Percentiles rank a stretch among this genome's conserved stretches.
These are phyloP conservation scores for Pavo muticus DNA, from an alignment of 2,113 vertebrate species.

Conservation along the genomic window DNA sequence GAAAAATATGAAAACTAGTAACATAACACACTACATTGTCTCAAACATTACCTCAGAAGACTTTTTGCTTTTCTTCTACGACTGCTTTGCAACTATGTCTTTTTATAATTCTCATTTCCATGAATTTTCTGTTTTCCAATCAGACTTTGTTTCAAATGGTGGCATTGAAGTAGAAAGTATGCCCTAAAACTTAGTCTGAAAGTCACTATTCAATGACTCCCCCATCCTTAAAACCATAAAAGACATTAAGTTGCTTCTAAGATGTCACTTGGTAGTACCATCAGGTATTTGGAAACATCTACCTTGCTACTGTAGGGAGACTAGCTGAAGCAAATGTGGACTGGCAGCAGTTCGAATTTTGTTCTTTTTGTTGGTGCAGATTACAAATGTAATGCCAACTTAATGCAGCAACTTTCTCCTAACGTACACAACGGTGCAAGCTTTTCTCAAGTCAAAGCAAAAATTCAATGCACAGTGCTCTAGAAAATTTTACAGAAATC, in stretches of 20 bases:
- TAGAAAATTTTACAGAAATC: background rate
- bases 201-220: background rate
- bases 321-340: background rate
- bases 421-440: background rate
- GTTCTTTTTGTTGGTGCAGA: background rate
- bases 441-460: background rate
- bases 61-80: background rate
- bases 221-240: rapidly evolving
- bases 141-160: background rate
- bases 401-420: background rate
- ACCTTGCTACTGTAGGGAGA: background rate
- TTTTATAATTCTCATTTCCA: background rate
- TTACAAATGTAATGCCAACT: background rate
- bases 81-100: background rate
- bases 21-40: rapidly evolving
- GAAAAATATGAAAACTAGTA: background rate
- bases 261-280: background rate
- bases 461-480: background rate
- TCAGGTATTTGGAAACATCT: background rate
- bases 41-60: background rate
- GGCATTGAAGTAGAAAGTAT: background rate
- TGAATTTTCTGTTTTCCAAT: background rate
- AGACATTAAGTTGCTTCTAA: background rate
- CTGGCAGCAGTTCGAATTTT: background rate
- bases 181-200: background rate